phyloP scores from a whole-genome alignment of 2,797 vertebrate species.

The Acanthurus tractus region DNA sequence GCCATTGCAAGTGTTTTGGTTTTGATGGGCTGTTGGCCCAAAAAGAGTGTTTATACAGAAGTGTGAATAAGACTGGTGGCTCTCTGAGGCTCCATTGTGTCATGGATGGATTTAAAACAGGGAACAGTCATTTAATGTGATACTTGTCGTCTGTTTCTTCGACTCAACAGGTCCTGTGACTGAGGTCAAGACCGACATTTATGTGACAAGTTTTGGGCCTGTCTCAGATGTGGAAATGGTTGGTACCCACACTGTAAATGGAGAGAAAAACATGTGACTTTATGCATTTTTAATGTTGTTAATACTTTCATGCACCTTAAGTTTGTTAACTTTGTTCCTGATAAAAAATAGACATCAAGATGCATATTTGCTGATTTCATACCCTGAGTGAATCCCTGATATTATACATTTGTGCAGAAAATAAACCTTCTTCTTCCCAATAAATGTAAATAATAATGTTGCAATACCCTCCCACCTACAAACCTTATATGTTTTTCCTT shows the following conservation, averaged over 20 bases:
- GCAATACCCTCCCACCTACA: neutral
- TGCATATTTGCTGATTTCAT: neutral
- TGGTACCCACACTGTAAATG: slow-evolving; percentile 67
- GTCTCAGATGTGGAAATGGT: slow-evolving; percentile 99
- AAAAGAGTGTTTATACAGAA: slow-evolving; percentile 26
- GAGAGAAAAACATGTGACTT: neutral
- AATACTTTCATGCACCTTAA: neutral
- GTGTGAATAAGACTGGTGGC: slow-evolving; percentile 42
- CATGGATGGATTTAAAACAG: slow-evolving; percentile 26
- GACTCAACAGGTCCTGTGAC: slow-evolving; percentile 93
- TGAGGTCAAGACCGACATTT: slow-evolving; percentile 99
- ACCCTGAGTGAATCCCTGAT: neutral
- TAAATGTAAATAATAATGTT: neutral
- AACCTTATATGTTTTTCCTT: neutral
- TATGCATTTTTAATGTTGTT: neutral
- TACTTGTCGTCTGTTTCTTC: slow-evolving; percentile 35
- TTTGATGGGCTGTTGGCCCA: slow-evolving; percentile 26
- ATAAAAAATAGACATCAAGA: no score
- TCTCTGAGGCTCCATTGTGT: neutral
- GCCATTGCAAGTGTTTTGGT: slow-evolving; percentile 36
- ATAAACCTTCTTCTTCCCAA: slow-evolving; percentile 10
- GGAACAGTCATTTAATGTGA: neutral
- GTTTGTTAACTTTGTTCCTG: neutral
- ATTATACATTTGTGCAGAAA: slow-evolving; percentile 1
- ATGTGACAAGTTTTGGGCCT: slow-evolving; percentile 99